Conservation (phyloP, 2,113 vertebrate genomes). For the Lycaon pictus region DNA sequence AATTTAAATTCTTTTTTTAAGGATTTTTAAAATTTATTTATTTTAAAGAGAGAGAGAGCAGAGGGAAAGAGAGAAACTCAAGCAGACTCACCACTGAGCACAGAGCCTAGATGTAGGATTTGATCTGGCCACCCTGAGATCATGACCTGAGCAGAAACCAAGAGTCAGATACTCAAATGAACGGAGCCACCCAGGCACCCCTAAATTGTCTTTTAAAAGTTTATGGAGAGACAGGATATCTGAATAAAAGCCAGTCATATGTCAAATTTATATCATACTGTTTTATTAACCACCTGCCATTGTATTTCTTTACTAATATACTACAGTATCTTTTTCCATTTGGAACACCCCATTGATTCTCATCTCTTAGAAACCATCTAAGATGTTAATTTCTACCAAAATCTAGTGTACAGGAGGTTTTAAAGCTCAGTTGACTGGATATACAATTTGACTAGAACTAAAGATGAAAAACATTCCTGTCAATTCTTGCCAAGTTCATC, state of each 20-base stretch:
- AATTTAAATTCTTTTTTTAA: neutral
- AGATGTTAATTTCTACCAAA: neutral
- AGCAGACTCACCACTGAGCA: neutral
- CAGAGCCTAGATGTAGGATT: neutral
- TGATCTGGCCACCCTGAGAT: neutral
- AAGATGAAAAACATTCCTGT: slow-evolving; percentile 47
- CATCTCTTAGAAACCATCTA: slow-evolving; percentile 48
- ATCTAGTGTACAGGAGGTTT: neutral
- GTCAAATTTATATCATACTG: neutral
- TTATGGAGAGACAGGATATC: neutral
- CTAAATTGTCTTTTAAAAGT: neutral
- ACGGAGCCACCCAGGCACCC: neutral
- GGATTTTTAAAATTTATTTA: neutral
- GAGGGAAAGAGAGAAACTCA: neutral
- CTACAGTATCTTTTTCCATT: slow-evolving; percentile 1
- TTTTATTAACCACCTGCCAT: neutral
- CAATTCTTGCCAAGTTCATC: slow-evolving; percentile 42
- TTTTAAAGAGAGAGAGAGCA: neutral
- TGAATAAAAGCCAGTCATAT: neutral
- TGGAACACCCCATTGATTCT: slow-evolving; percentile 6
- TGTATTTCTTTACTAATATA: neutral
- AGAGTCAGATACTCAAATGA: neutral
- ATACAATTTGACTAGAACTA: slow-evolving; percentile 56
- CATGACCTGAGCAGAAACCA: neutral
- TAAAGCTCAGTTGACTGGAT: slow-evolving; percentile 47